Base-by-base conservation (phyloP, 1,140 invertebrate genomes). In the Phymastichus coffea region DNA sequence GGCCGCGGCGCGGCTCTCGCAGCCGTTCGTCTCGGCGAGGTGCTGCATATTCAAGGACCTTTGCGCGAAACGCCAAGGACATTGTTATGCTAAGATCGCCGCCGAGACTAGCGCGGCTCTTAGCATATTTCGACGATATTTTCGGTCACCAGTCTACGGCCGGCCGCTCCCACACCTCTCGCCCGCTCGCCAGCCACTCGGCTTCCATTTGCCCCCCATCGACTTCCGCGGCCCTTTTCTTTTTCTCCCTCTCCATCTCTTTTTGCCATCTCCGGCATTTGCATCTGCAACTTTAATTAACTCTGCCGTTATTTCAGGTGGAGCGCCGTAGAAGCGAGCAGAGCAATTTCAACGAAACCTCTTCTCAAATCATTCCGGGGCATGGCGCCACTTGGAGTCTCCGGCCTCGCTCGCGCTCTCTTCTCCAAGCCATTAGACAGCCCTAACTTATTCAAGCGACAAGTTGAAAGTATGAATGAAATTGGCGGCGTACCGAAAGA, bases 61-160 rank as follows among this genome's bases (percentile, higher is more conserved):
- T 58, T 47, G 26, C 44, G 48, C 37, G 15, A 61, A 65, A 61
- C 55, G 44, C 55, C 56, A 15, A 25, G 51, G 26, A 65, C 59
- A 65, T 65, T 65, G 55, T 65, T 65, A 65, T 65, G 59, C 59
- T 62, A 62, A 62, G 55, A 65, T 58, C 22, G 30, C 49, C n/a
- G 19, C 61, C 49, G 44, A 57, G 48, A 53, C 49, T 59, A 46
- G 47, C 53, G n/a, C n/a, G 56, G 41, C 59, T 65, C 49, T 65
- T 65, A 64, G 63, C 63, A 62, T 65, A 65, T 62, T 65, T 65
- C 59, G 48, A 58, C 47, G 49, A 65, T 62, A 65, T 62, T 65
- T 62, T 62, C 38, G 46, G 33, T 43, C 38, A 35, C 28, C 33
- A 23, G 48, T 9, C 44, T 41, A 23, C 26, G 44, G 38, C 47